Base-by-base conservation (phyloP, 2,888 invertebrate genomes). In the Pimpla rufipes region DNA sequence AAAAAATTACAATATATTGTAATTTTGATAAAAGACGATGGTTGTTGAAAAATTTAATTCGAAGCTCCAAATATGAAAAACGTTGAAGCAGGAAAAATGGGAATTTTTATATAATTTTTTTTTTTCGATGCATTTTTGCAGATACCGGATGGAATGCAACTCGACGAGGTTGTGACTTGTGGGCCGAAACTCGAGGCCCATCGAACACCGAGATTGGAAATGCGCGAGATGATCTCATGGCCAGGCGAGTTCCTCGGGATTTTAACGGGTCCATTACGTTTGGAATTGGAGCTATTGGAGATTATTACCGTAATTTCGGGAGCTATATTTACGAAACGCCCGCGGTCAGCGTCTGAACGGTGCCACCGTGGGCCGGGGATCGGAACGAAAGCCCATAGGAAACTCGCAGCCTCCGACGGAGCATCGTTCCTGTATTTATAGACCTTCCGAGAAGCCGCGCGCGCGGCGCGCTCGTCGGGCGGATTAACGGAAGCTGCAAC, bases 301-400 rank as follows among this genome's bases (percentile, higher is more conserved):
- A 81, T 77, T 71, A 77, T 77, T 67, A 81, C 67, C 50, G 77
- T 73, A 81, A 81, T 81, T 81, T 77, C 67, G 73, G 77, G 71
- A 77, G 81, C 73, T 77, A 77, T 81, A 81, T 77, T 77, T 81
- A 81, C 77, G 59, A 40, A 77, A 67, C 42, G 81, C 47, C 77
- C 67, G 77, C 55, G 75, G 52, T 55, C 80, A 81, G 81, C 64
- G 40, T n/a, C 71, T 42, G 21, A 42, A 66, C 45, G 45, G 66
- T 35, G 40, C 66, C 37, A 37, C 57, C 13, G 57, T 57, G 13
- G 13, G 45, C 66, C 50, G 52, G 42, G 64, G 40, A 66, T 66
- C 50, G 47, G 16, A 68, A 52, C 52, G 35, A 57, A 42, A 18
- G 73, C 66, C n/a, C 66, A 45, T 70, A 81, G 70, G 64, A 80